Percentiles rank a stretch among this genome's conserved stretches.
Conservation (phyloP, 2,888 invertebrate genomes). For the Athalia circularis region DNA sequence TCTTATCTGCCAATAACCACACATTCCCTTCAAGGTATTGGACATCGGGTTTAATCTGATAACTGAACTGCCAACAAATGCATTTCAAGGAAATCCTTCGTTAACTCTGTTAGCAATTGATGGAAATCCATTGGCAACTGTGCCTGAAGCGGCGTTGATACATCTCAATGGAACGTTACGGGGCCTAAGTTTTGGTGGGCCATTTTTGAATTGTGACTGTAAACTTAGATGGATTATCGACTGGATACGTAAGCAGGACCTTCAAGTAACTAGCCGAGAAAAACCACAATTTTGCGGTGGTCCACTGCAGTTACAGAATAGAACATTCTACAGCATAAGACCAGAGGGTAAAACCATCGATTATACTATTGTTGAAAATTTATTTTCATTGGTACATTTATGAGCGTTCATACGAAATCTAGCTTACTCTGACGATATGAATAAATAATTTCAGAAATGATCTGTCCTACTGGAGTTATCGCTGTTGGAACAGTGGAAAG, state of each 20-base stretch:
- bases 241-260: constrained; percentile 91
- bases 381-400: not conserved
- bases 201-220: constrained; percentile 93
- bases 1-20: not conserved
- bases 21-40: constrained; percentile 78
- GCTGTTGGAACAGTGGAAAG: constrained; percentile 78
- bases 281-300: constrained; percentile 95
- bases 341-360: constrained; percentile 78
- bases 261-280: constrained; percentile 94
- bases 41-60: constrained; percentile 95
- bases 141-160: constrained; percentile 86
- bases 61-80: constrained; percentile 86
- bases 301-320: constrained; percentile 86
- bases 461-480: constrained; percentile 74
- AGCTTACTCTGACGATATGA: too few species aligned
- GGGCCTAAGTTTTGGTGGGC: constrained; percentile 91
- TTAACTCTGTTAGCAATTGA: constrained; percentile 92
- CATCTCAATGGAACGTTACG: constrained; percentile 89
- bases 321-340: constrained; percentile 91
- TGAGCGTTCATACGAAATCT: too few species aligned
- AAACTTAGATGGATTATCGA: constrained; percentile 91
- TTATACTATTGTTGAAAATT: not conserved
- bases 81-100: constrained; percentile 88
- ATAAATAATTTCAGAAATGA: constrained; percentile 68
- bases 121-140: constrained; percentile 91